A percentile compares a stretch with the other conserved stretches of the same genome.
phyloP scores from a whole-genome alignment of 1,140 invertebrate species.

The Cherax destructor region DNA sequence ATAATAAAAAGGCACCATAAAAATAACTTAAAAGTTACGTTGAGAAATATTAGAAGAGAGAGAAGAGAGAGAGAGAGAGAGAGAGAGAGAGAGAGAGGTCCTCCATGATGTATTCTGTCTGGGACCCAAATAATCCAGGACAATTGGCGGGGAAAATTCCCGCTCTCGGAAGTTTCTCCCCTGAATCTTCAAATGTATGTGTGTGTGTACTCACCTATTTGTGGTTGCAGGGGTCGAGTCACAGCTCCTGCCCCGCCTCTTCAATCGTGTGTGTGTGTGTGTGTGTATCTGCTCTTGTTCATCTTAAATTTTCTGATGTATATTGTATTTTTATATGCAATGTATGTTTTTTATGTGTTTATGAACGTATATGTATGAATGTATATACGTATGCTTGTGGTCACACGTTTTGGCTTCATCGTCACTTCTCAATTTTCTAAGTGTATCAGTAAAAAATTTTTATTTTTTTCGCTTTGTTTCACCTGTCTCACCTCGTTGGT shows the following conservation, averaged over 20 bases:
- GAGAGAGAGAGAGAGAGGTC: conserved; percentile 8
- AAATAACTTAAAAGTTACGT: too few relatives aligned
- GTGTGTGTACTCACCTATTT: background rate
- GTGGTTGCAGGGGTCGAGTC: too few relatives aligned
- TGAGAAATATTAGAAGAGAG: background rate
- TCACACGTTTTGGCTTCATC: background rate
- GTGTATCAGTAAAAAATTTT: background rate
- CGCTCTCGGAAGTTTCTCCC: background rate
- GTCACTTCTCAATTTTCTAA: background rate
- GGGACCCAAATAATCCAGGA: conserved; percentile 8
- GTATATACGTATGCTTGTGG: background rate
- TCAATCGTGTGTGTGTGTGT: background rate
- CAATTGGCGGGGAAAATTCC: conserved; percentile 6
- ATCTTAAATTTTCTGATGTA: background rate
- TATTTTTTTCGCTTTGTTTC: background rate
- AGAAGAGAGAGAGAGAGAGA: conserved; percentile 17
- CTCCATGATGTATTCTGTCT: background rate
- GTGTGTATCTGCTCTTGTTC: too few relatives aligned
- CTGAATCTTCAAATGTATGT: conserved; percentile 7
- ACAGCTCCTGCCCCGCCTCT: too few relatives aligned
- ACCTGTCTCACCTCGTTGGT: too few relatives aligned
- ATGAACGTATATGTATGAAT: background rate
- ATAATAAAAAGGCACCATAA: too few relatives aligned
- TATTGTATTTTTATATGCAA: conserved; percentile 1
- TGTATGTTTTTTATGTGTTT: background rate